Base-by-base conservation (phyloP, 2,888 invertebrate genomes). In the Pelosia muscerda region DNA sequence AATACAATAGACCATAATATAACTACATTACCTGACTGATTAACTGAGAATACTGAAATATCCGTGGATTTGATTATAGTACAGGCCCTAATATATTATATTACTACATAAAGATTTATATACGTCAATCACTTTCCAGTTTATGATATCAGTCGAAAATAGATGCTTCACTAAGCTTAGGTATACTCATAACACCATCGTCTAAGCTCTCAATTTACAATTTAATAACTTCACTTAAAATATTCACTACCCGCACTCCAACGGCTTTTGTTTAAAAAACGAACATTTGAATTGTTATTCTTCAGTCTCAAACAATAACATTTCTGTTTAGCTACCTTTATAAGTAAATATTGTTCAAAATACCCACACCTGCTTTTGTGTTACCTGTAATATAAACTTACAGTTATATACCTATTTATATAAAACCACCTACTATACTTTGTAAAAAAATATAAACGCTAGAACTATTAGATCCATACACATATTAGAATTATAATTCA, bases 251-350 rank as follows among this genome's bases (percentile, higher is more conserved):
- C 49, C n/a, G n/a, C 49, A n/a, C 49, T 49, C 8, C 9, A 19
- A 49, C 19, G 2, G 49, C 49, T n/a, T 42, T 49, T 49, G 49
- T 49, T 49, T 49, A 49, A n/a, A 49, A 49, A 49, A 49, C n/a
- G 49, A 49, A n/a, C 49, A n/a, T n/a, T 73, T 60, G 68, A 70
- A 75, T 68, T 72, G 71, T 78, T 79, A 76, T 76, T 81, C 79
- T 76, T 72, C 69, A 68, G 68, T 67, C 64, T 69, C 67, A 73
- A 74, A 76, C 72, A 79, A 76, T 75, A 75, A 73, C 63, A 68
- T 78, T 73, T 74, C 66, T 72, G 68, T 72, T 71, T 60, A 62
- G 54, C 62, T 72, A 67, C 71, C 67, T 23, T 61, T 71, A 60
- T 71, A 75, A 70, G 72, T 70, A 76, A 81, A 79, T 70, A 73